A percentile compares a stretch with the other conserved stretches of the same genome.
These are phyloP conservation scores for Petrocephalus schoutedeni DNA, from an alignment of 2,797 vertebrate species.

Conservation along the genomic window DNA sequence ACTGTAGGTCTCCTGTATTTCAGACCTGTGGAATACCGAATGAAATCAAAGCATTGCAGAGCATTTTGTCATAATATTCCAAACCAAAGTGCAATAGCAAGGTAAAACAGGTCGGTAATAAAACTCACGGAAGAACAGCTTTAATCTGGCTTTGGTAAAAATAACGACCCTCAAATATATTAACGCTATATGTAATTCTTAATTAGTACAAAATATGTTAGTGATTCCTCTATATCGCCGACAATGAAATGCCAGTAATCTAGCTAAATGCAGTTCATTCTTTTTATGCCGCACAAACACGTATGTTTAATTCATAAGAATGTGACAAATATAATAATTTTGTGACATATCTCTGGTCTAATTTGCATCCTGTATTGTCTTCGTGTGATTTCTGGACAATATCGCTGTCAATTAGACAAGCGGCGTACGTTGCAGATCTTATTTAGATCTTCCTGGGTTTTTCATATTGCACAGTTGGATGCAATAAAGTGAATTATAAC, in stretches of 20 bases:
- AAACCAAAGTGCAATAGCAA: constrained; percentile 32
- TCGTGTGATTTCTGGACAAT: constrained; percentile 2
- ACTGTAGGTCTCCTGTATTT: background rate
- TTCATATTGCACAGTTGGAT: background rate
- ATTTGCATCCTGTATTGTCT: background rate
- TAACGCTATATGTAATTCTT: constrained; percentile 30
- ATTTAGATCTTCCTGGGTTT: background rate
- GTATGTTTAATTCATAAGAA: constrained; percentile 8
- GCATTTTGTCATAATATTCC: constrained; percentile 30
- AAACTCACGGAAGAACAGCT: constrained; percentile 28
- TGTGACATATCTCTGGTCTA: background rate
- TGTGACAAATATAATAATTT: background rate
- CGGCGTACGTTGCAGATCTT: background rate
- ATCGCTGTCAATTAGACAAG: background rate
- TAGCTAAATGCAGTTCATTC: background rate
- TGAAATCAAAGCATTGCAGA: background rate
- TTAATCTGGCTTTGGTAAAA: constrained; percentile 31
- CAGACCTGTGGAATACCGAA: constrained; percentile 17
- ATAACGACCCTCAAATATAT: constrained; percentile 20
- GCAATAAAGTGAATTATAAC: background rate
- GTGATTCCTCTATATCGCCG: background rate
- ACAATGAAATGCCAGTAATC: background rate
- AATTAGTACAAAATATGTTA: constrained; percentile 21
- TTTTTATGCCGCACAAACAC: background rate
- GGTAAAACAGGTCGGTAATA: constrained; percentile 36